Evolutionary conservation across 2,113 vertebrate genomes (phyloP), one percentile per base, ranked within the genome.

Genomic region (Centrocercus urophasianus): DNA sequence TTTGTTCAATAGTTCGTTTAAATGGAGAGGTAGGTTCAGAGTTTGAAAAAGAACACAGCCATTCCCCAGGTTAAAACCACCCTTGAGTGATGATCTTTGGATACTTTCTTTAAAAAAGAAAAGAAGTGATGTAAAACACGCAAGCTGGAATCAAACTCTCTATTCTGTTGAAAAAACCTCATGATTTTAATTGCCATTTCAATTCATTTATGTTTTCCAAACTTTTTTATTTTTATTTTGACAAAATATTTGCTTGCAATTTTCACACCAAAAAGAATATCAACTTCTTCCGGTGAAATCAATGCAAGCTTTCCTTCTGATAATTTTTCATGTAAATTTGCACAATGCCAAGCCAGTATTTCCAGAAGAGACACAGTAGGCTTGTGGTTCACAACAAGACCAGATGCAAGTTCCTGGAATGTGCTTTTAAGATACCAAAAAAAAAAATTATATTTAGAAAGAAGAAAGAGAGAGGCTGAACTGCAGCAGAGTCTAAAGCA

Each of bases 331-430:
- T 43, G 50, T 60, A 93, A 80, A 80, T 74, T 40, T 70, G 18
- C 78, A 59, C 59, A 83, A 89, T 91, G 56, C 50, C 69, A 92
- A 93, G 75, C 36, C 54, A 36, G 36, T 57, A 76, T 79, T 67
- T 63, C 79, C 57, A 72, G 14, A 85, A 87, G 25, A 89, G 52
- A 61, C 87, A 48, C n/a, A 25, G 50, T 40, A 90, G 85, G n/a
- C 85, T 95, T 71, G 21, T 93, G 85, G 93, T 84, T 94, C 93
- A 79, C 60, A 92, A 70, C 27, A 74, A 88, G 52, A 69, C 65
- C 83, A 90, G 76, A 72, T 81, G 88, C 89, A 86, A 81, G 87
- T 90, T 91, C 85, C 72, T 81, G 79, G 83, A 96, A 86, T 61
- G 88, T 57, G 47, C 40, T 86, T 90, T 90, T 72, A 78, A 83